Percentiles rank a stretch among this genome's conserved stretches.
phyloP scores from a whole-genome alignment of 2,888 invertebrate species.

The Peribatodes rhomboidaria region DNA sequence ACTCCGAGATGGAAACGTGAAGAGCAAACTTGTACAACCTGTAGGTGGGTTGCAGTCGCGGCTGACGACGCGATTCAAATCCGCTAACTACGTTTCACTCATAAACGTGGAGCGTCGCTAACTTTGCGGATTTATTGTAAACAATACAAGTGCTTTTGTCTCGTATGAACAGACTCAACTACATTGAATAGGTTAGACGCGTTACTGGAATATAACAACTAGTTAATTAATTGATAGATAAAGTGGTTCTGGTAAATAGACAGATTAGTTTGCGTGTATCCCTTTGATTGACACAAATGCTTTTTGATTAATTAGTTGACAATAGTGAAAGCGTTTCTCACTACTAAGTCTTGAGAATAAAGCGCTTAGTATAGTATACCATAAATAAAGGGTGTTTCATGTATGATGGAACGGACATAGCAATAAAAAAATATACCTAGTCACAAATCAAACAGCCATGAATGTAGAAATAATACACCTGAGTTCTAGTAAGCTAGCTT shows the following conservation, averaged over 20 bases:
- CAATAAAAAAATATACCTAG: too few relatives aligned
- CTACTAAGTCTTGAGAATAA: neutral
- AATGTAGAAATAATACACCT: conserved; percentile 6
- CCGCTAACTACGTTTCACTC: conserved; percentile 65
- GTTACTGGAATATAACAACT: conserved; percentile 24
- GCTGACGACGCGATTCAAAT: conserved; percentile 61
- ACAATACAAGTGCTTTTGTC: conserved; percentile 51
- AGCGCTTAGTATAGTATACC: neutral
- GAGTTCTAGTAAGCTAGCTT: conserved; percentile 14
- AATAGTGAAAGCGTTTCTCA: conserved; percentile 4
- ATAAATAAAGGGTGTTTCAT: too few relatives aligned
- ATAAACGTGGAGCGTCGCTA: conserved; percentile 53
- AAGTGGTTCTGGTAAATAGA: conserved; percentile 23
- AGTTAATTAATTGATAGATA: conserved; percentile 28
- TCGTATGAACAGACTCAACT: conserved; percentile 41
- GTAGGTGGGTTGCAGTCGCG: conserved; percentile 50
- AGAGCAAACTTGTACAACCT: conserved; percentile 59
- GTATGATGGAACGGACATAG: too few relatives aligned
- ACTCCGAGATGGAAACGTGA: conserved; percentile 68
- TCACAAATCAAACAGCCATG: conserved; percentile 3
- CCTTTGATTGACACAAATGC: conserved; percentile 24
- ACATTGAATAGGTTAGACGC: conserved; percentile 30
- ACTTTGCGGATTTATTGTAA: conserved; percentile 52
- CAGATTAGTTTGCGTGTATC: conserved; percentile 23
- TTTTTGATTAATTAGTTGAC: conserved; percentile 21